A percentile compares a stretch with the other conserved stretches of the same genome.
Conservation (phyloP, 53 echinoderm and acorn worm species). For the Arbacia lixula region DNA sequence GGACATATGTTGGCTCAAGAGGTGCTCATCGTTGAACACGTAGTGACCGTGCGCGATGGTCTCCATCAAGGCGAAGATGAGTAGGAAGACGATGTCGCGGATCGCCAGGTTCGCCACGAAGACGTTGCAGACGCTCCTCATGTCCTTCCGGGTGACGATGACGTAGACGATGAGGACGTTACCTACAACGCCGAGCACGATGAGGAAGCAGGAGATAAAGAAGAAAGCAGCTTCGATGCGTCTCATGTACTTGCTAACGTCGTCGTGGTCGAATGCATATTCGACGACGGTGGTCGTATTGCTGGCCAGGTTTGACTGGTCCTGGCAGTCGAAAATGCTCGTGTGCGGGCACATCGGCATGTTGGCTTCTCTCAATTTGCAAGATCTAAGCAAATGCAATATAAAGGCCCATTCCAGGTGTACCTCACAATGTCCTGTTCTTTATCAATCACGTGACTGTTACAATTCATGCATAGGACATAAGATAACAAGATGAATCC, state of each 20-base stretch:
- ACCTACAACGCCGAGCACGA: conserved; percentile 13
- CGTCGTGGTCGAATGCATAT: background rate
- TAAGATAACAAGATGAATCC: too few species aligned
- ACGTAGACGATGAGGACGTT: conserved; percentile 33
- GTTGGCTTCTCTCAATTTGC: too few species aligned
- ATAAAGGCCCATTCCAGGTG: too few species aligned
- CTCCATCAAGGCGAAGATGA: background rate
- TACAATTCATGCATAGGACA: too few species aligned
- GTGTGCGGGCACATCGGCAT: too few species aligned
- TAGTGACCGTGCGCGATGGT: background rate
- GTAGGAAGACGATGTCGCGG: conserved; percentile 38
- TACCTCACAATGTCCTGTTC: too few species aligned
- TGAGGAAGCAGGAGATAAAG: background rate
- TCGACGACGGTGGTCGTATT: too few species aligned
- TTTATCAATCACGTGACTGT: too few species aligned
- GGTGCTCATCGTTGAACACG: background rate
- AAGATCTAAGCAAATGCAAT: too few species aligned
- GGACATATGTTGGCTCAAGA: background rate
- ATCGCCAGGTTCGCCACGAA: conserved; percentile 43
- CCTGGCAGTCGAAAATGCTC: too few species aligned
- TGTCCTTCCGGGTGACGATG: conserved; percentile 26
- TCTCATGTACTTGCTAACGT: background rate
- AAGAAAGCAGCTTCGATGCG: background rate
- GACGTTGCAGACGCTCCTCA: conserved; percentile 42
- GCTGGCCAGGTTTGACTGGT: too few species aligned